A percentile compares a stretch with the other conserved stretches of the same genome.
Conservation (phyloP, 2,113 vertebrate genomes). For the Sylvilagus bachmani region DNA sequence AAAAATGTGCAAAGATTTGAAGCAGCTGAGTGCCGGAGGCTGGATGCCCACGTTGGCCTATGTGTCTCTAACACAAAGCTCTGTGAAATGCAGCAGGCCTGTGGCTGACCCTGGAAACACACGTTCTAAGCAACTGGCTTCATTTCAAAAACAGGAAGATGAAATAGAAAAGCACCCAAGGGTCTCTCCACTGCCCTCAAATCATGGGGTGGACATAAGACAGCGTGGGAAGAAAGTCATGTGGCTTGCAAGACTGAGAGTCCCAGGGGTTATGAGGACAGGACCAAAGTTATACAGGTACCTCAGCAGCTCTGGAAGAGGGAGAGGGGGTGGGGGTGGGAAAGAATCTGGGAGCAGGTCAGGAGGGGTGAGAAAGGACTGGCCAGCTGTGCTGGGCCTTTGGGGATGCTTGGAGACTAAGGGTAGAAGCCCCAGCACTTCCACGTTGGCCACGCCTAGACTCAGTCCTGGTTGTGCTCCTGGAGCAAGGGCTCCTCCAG, state of each 20-base stretch:
- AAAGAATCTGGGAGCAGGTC: not conserved
- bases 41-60: not conserved
- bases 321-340: no score
- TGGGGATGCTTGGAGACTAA: not conserved
- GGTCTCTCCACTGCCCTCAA: not conserved
- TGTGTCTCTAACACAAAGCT: not conserved
- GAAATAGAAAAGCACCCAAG: constrained; percentile 27
- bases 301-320: not conserved
- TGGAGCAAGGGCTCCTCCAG: not conserved
- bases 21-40: not conserved
- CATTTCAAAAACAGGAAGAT: constrained; percentile 59
- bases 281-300: not conserved
- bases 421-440: not conserved
- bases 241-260: not conserved
- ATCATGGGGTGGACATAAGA: not conserved
- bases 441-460: not conserved
- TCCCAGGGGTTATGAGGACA: not conserved
- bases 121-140: constrained; percentile 11
- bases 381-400: not conserved
- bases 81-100: not conserved
- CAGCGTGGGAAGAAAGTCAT: not conserved
- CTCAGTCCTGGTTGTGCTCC: not conserved
- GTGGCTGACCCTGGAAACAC: not conserved
- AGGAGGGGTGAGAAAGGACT: not conserved
- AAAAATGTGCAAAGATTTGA: not conserved